phyloP scores from a whole-genome alignment of 2,888 invertebrate genomes.

The Lagria hirta region DNA sequence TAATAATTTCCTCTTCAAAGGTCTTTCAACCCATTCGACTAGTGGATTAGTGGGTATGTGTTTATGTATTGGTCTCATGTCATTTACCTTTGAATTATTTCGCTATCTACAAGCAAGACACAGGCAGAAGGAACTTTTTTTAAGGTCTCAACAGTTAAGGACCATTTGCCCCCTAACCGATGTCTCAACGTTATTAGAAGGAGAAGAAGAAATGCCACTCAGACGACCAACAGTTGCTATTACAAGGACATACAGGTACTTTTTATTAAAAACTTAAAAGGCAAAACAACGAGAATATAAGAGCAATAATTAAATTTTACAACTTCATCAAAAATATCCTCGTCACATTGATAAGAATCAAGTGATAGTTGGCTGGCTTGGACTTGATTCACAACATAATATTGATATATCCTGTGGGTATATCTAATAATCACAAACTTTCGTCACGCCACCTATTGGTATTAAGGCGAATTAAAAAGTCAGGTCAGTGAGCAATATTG shows the following conservation, averaged over 20 bases:
- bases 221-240: conserved; percentile 5
- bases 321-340: no score
- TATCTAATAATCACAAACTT: no score
- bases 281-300: no score
- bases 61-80: conserved; percentile 60
- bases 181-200: conserved; percentile 52
- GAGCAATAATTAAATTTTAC: no score
- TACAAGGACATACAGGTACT: conserved; percentile 6
- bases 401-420: no score
- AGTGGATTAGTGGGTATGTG: conserved; percentile 63
- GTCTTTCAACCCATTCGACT: conserved; percentile 58
- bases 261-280: not conserved
- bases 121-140: conserved; percentile 49
- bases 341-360: no score
- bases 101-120: conserved; percentile 56
- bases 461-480: no score
- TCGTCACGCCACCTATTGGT: no score
- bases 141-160: conserved; percentile 47
- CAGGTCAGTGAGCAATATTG: no score
- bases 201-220: conserved; percentile 17
- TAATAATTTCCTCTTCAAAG: conserved; percentile 65
- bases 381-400: no score
- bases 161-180: conserved; percentile 50
- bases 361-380: no score
- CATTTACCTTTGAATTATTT: conserved; percentile 64